These are phyloP conservation scores for Micoletzkya japonica DNA, from an alignment of 2,888 invertebrate species.

Conservation along the genomic window DNA sequence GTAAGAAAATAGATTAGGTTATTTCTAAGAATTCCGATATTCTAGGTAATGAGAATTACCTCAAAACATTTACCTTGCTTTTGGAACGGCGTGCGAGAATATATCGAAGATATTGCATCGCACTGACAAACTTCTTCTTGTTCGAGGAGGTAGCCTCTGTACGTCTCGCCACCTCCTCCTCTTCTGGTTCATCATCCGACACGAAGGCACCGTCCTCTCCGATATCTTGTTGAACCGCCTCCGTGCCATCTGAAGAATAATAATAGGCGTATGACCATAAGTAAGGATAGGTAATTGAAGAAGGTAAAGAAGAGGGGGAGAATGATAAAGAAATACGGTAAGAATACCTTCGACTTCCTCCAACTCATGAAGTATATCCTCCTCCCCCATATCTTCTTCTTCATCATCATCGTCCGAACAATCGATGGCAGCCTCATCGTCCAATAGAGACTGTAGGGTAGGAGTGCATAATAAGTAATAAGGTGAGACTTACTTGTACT, in stretches of 20 bases:
- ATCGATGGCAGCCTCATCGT: too few relatives aligned
- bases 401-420: too few relatives aligned
- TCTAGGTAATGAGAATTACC: neutral
- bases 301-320: too few relatives aligned
- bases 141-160: neutral
- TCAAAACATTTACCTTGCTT: neutral
- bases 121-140: neutral
- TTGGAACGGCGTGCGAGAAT: neutral
- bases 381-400: neutral
- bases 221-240: neutral
- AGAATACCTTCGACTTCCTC: too few relatives aligned
- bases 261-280: too few relatives aligned
- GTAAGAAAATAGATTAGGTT: neutral
- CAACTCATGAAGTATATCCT: too few relatives aligned
- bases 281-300: too few relatives aligned
- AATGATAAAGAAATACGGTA: too few relatives aligned
- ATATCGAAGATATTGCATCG: neutral
- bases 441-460: too few relatives aligned
- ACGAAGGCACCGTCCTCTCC: neutral
- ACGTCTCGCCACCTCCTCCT: neutral
- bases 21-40: neutral
- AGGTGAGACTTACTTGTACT: too few relatives aligned
- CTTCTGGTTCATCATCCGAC: neutral
- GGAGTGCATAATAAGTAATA: too few relatives aligned
- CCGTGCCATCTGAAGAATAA: neutral